phyloP scores from a whole-genome alignment of 2,888 invertebrate species.

The Artemia sinica region DNA sequence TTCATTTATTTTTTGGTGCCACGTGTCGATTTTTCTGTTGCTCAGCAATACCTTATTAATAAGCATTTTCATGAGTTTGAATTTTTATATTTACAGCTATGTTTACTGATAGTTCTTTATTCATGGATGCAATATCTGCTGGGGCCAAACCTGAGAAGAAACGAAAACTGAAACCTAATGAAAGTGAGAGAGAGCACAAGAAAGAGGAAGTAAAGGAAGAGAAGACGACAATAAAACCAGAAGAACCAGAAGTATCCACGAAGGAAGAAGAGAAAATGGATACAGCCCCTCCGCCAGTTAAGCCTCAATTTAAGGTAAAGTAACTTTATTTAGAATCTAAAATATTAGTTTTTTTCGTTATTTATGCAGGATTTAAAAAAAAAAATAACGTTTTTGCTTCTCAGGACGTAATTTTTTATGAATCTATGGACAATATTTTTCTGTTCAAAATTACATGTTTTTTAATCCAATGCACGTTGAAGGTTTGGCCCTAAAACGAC shows the following conservation, averaged over 20 bases:
- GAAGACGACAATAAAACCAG: not conserved
- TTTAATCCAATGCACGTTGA: no score
- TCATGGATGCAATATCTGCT: slow-evolving; percentile 73
- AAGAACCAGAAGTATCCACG: slow-evolving; percentile 22
- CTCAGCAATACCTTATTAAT: no score
- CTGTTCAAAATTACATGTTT: no score
- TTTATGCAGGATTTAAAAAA: not conserved
- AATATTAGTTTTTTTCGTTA: not conserved
- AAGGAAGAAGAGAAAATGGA: slow-evolving; percentile 24
- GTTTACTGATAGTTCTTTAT: slow-evolving; percentile 75
- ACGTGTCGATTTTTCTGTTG: no score
- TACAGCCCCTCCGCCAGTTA: slow-evolving; percentile 29
- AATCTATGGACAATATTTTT: not conserved
- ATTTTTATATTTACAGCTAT: slow-evolving; percentile 16
- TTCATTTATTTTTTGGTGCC: no score
- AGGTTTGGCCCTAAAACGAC: no score
- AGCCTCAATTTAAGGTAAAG: slow-evolving; percentile 36
- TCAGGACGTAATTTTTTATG: slow-evolving; percentile 7
- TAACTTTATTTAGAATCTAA: slow-evolving; percentile 2
- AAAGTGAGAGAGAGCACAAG: slow-evolving; percentile 18
- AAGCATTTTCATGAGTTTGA: no score
- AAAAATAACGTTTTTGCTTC: not conserved
- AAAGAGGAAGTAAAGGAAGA: slow-evolving; percentile 25
- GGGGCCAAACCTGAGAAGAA: slow-evolving; percentile 48
- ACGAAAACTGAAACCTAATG: slow-evolving; percentile 54